phyloP scores from a whole-genome alignment of 1,140 invertebrate genomes.

The Pseudomyrmex flavicornis region DNA sequence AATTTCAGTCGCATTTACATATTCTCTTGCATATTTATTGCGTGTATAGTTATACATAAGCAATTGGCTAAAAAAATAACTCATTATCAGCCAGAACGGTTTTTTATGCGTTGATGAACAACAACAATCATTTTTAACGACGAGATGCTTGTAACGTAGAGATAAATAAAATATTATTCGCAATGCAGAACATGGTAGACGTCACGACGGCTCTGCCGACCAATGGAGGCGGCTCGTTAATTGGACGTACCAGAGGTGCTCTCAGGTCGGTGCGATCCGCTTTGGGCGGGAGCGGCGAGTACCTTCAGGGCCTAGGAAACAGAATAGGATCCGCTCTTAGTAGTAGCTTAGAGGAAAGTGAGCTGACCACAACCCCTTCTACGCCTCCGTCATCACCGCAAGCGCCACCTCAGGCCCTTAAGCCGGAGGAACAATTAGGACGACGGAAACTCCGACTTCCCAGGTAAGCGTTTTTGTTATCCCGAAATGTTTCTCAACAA shows the following conservation, averaged over 20 bases:
- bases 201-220: conserved; percentile 78
- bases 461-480: conserved; percentile 71
- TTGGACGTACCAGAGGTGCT: conserved; percentile 83
- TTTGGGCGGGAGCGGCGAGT: conserved; percentile 82
- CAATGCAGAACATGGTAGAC: conserved; percentile 78
- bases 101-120: neutral
- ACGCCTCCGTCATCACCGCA: conserved; percentile 75
- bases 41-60: neutral
- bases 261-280: conserved; percentile 82
- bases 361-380: conserved; percentile 78
- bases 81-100: neutral
- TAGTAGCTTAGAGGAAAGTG: conserved; percentile 83
- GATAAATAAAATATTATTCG: neutral
- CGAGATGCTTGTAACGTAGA: no score
- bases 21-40: neutral
- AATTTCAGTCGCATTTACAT: conserved; percentile 20
- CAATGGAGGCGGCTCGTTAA: conserved; percentile 77
- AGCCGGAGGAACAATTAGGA: conserved; percentile 58
- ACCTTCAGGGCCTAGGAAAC: conserved; percentile 82
- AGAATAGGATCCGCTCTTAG: conserved; percentile 83
- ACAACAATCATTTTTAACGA: no score
- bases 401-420: conserved; percentile 55
- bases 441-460: conserved; percentile 78
- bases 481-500: neutral
- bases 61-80: neutral